Evolutionary conservation across 2,113 vertebrate genomes (phyloP).

Genomic region (Arenaria interpres): DNA sequence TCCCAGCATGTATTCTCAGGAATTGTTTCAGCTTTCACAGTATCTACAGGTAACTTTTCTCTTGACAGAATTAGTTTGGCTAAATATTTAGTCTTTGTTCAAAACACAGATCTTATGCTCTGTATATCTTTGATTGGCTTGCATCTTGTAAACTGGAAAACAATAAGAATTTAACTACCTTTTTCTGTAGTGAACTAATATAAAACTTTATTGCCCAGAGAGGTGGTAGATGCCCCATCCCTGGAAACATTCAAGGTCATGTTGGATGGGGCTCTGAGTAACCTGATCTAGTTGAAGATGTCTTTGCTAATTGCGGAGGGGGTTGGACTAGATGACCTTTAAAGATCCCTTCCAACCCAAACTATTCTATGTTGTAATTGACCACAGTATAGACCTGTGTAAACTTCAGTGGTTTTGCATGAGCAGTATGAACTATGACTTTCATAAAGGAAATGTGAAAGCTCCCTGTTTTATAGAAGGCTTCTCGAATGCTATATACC

Average conservation of each 20-base stretch:
- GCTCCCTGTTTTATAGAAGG: background rate
- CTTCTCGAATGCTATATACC: background rate
- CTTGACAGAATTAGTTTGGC: background rate
- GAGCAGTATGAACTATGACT: background rate
- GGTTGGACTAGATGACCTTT: background rate
- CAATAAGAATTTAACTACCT: background rate
- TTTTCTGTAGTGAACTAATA: background rate
- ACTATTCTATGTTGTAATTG: background rate
- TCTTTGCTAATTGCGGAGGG: background rate
- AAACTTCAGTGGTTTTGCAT: background rate
- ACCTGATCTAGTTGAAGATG: background rate
- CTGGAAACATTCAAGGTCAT: background rate
- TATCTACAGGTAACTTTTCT: conserved; percentile 93
- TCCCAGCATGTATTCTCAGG: conserved; percentile 99
- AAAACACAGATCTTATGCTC: background rate
- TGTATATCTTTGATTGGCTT: background rate
- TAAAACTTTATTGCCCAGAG: background rate
- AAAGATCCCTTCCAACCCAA: background rate
- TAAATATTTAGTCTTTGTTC: background rate
- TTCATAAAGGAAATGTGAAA: background rate
- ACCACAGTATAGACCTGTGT: background rate
- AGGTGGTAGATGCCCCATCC: background rate
- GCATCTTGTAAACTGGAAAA: background rate
- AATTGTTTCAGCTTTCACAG: conserved; percentile 99
- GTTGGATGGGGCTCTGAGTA: background rate